Evolutionary conservation across 1,140 invertebrate species (phyloP).

Genomic region (Drosophila triauraria): DNA sequence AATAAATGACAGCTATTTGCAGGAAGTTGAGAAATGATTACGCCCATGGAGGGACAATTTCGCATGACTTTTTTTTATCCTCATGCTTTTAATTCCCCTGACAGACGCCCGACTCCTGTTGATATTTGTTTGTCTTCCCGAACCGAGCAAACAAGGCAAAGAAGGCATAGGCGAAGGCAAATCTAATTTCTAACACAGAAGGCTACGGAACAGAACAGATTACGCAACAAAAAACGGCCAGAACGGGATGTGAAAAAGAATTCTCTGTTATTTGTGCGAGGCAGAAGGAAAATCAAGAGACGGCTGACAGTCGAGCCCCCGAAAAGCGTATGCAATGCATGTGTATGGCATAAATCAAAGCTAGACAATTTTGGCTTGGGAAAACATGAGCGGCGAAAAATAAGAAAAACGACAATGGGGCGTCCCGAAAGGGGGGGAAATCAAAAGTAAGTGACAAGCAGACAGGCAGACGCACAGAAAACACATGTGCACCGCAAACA

Average conservation of each 20-base stretch:
- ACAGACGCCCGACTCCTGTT: conserved; percentile 53
- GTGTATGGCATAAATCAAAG: conserved; percentile 82
- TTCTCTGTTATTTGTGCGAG: conserved; percentile 22
- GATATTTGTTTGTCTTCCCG: conserved; percentile 57
- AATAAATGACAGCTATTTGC: conserved; percentile 63
- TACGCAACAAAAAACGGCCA: conserved; percentile 61
- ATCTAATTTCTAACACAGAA: conserved; percentile 72
- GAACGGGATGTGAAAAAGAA: conserved; percentile 30
- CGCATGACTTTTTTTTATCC: conserved; percentile 5
- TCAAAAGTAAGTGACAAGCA: conserved; percentile 81
- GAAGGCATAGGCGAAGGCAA: conserved; percentile 34
- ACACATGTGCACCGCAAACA: conserved; percentile 80
- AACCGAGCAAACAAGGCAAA: conserved; percentile 19
- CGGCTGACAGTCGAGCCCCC: conserved; percentile 59
- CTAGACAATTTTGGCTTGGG: conserved; percentile 80
- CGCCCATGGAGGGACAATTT: conserved; percentile 33
- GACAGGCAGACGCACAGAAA: conserved; percentile 79
- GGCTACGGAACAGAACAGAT: conserved; percentile 38
- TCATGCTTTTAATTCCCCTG: conserved; percentile 71
- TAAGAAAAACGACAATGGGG: conserved; percentile 38
- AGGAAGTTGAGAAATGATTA: conserved; percentile 29
- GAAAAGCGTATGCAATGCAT: conserved; percentile 79
- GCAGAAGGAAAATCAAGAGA: conserved; percentile 60
- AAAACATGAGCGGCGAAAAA: conserved; percentile 63
- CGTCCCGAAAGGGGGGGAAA: conserved; percentile 58